phyloP scores from a whole-genome alignment of 2,113 vertebrate genomes.

The Dipodomys merriami region DNA sequence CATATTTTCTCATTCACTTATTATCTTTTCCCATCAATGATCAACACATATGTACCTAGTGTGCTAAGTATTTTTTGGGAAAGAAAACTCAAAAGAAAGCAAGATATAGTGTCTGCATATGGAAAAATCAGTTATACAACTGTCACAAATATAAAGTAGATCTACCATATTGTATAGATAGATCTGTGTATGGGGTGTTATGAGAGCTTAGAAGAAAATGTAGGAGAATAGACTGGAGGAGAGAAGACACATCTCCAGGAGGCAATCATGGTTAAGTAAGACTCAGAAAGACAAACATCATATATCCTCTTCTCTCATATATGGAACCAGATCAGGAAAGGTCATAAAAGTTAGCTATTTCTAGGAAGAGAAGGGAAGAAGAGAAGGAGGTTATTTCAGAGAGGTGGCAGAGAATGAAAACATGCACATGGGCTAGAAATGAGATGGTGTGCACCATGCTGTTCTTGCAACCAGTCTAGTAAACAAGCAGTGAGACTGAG shows the following conservation, averaged over 20 bases:
- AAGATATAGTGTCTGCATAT: neutral
- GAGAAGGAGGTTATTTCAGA: neutral
- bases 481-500: neutral
- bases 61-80: neutral
- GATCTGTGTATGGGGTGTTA: neutral
- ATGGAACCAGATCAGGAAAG: neutral
- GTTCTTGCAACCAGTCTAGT: neutral
- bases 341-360: neutral
- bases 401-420: neutral
- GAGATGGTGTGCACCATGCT: neutral
- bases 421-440: fast-evolving
- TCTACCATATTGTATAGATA: neutral
- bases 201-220: neutral
- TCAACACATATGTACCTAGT: neutral
- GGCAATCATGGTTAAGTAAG: neutral
- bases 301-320: no score
- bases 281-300: neutral
- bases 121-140: neutral
- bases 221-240: neutral
- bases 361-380: neutral
- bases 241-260: neutral
- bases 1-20: neutral
- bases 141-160: neutral
- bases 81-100: neutral
- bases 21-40: neutral